These are phyloP conservation scores for Neosilurus mollespiculum DNA, from an alignment of 2,797 vertebrate genomes.

Conservation along the genomic window DNA sequence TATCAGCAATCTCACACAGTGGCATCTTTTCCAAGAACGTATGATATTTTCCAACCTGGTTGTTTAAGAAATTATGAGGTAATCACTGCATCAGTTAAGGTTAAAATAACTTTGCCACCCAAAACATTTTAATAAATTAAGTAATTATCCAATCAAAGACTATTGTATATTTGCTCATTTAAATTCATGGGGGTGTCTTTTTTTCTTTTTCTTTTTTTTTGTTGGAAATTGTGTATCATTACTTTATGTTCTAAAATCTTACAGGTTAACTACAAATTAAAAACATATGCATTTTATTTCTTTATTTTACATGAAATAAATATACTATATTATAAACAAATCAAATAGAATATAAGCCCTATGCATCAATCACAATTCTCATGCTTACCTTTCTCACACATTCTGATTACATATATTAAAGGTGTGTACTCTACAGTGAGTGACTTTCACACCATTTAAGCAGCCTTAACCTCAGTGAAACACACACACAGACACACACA, in stretches of 20 bases:
- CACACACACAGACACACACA: slow-evolving; percentile 58
- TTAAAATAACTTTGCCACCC: background rate
- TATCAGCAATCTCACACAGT: too few species aligned
- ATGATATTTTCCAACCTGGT: too few species aligned
- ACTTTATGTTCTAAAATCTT: background rate
- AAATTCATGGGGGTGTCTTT: too few species aligned
- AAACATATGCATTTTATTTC: slow-evolving; percentile 15
- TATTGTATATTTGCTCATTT: too few species aligned
- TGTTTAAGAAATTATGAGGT: too few species aligned
- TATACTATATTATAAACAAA: slow-evolving; percentile 40
- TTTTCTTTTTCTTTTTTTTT: too few species aligned
- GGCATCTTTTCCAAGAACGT: too few species aligned
- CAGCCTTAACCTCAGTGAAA: background rate
- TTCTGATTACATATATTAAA: background rate
- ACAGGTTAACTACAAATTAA: background rate
- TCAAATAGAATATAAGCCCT: slow-evolving; percentile 29
- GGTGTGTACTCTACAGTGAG: slow-evolving; percentile 14
- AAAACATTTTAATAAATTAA: too few species aligned
- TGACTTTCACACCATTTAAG: slow-evolving; percentile 20
- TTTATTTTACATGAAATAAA: slow-evolving; percentile 38
- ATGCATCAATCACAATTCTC: slow-evolving; percentile 55
- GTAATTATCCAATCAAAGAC: too few species aligned
- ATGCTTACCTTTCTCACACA: background rate
- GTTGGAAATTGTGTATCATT: background rate
- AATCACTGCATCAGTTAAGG: background rate